Base-by-base conservation (phyloP, 2,113 vertebrate species). In the Pongo abelii region DNA sequence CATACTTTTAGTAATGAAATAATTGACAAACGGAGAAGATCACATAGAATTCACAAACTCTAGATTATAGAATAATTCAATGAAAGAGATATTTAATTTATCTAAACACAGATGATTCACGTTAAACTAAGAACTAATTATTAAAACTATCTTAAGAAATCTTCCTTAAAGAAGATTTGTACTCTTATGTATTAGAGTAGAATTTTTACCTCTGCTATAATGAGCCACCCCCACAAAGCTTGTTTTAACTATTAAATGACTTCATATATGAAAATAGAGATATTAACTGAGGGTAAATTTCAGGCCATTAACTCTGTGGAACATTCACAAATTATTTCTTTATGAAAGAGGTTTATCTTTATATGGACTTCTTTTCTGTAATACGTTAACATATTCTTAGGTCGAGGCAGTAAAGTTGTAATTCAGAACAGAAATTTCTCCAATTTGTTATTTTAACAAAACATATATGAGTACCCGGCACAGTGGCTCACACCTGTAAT, bases 201-300 rank as follows among this genome's bases (percentile, higher is more conserved):
- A 80, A 59, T 23, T 84, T 95, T 78, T 75, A 46, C n/a, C 10
- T 88, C 52, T 20, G 11, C 92, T 89, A 50, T 55, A 87, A 85
- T 57, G 32, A 85, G 50, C 8, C 72, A 22, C 14, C 1, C 59
- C 18, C 27, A 38, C 25, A 32, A 40, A 61, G 88, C 43, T 94
- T 92, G 5, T 74, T 93, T 78, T 96, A 87, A 89, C n/a, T 84
- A 57, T 64, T 95, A 89, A 89, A 40, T 64, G 77, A 46, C 5
- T 88, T 86, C 84, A 64, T 52, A 78, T 50, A 20, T 92, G 32
- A 89, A 85, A 87, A 23, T 9, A 43, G 30, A 90, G n/a, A 81
- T 84, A 12, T 77, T 92, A 90, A 8, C 9, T 16, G n/a, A 91
- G 9, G 16, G 8, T 80, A 78, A 92, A 88, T 10, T 79, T 93